A percentile compares a stretch with the other conserved stretches of the same genome.
These are phyloP conservation scores for Fabriciana adippe DNA, from an alignment of 2,888 invertebrate genomes.

Conservation along the genomic window DNA sequence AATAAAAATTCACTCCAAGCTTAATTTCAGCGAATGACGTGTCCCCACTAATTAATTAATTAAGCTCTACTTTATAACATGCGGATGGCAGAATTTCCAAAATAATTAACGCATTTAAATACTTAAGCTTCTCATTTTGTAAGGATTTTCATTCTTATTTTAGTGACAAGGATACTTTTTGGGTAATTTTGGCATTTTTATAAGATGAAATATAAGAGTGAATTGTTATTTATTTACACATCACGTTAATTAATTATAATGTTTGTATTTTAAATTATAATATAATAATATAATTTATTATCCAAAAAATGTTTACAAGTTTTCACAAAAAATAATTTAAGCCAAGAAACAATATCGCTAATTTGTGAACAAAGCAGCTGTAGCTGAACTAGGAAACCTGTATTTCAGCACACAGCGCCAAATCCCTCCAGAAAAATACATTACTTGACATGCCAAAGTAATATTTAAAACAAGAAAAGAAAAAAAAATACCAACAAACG, in stretches of 20 bases:
- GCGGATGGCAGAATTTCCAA: constrained; percentile 32
- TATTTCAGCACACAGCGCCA: too few relatives aligned
- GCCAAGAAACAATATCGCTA: too few relatives aligned
- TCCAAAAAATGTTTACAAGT: too few relatives aligned
- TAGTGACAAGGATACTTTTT: constrained; percentile 5
- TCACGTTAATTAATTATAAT: background rate
- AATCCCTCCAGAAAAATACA: too few relatives aligned
- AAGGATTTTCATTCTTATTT: constrained; percentile 25
- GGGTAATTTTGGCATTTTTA: background rate
- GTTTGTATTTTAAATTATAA: background rate
- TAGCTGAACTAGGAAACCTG: too few relatives aligned
- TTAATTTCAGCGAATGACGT: constrained; percentile 64
- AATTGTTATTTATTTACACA: background rate
- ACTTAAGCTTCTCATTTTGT: constrained; percentile 23
- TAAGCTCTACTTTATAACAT: constrained; percentile 57
- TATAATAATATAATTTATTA: too few relatives aligned
- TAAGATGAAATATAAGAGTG: background rate
- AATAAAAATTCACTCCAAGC: constrained; percentile 62
- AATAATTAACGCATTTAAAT: constrained; percentile 37
- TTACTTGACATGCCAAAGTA: too few relatives aligned
- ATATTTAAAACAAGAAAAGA: too few relatives aligned
- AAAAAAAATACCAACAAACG: too few relatives aligned
- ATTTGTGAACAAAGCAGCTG: too few relatives aligned
- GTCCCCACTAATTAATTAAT: constrained; percentile 73
- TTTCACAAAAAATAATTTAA: too few relatives aligned